Evolutionary conservation across 2,797 vertebrate species (phyloP).

Genomic region (Coccyzus lansbergi): DNA sequence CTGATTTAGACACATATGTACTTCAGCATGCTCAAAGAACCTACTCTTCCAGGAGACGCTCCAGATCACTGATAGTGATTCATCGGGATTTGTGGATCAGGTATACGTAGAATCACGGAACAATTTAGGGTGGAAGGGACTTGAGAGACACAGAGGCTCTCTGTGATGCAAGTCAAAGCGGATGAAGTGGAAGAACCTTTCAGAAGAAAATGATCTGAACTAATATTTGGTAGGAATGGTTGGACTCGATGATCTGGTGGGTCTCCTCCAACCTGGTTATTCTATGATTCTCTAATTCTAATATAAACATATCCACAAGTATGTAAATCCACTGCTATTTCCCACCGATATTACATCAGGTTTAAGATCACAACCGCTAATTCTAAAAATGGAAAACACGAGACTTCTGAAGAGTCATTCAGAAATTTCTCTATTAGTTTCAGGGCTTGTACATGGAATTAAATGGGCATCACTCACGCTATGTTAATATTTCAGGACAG

Average conservation of each 20-base stretch:
- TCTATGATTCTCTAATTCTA: too few relatives aligned
- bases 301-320: not conserved
- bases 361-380: not conserved
- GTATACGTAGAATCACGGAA: not conserved
- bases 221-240: too few relatives aligned
- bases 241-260: too few relatives aligned
- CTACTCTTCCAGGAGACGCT: not conserved
- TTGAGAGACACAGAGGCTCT: too few relatives aligned
- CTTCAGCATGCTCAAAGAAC: not conserved
- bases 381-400: not conserved
- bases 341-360: not conserved
- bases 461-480: not conserved
- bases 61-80: not conserved
- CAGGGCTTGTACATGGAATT: not conserved
- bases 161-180: fast-evolving
- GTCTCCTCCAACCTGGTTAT: too few relatives aligned
- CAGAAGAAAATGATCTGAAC: not conserved
- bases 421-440: not conserved
- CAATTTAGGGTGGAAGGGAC: too few relatives aligned
- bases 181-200: not conserved
- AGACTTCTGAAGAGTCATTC: not conserved
- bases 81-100: not conserved
- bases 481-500: not conserved
- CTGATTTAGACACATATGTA: not conserved
- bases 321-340: fast-evolving